A percentile compares a stretch with the other conserved stretches of the same genome.
Conservation (phyloP, 2,113 vertebrate species). For the Narcine bancroftii region DNA sequence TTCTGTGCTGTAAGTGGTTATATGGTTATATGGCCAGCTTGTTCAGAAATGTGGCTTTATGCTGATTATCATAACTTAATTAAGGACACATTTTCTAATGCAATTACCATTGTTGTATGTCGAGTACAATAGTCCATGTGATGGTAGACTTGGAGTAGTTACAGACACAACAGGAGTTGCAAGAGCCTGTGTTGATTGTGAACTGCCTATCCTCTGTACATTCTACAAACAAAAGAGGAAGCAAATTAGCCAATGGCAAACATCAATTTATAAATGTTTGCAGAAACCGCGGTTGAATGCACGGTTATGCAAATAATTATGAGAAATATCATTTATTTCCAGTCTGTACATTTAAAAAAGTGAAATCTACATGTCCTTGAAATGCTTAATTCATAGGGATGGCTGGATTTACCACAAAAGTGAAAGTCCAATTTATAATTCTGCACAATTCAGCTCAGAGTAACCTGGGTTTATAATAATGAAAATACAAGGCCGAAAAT, state of each 20-base stretch:
- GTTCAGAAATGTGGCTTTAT: not conserved
- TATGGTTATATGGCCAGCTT: too few relatives aligned
- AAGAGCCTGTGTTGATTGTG: conserved; percentile 79
- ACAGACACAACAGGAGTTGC: conserved; percentile 94
- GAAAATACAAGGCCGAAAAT: not conserved
- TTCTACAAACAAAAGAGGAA: conserved; percentile 61
- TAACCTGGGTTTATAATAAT: not conserved
- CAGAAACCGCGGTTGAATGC: not conserved
- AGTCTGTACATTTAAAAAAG: not conserved
- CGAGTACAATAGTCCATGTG: conserved; percentile 86
- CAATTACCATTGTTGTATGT: conserved; percentile 90
- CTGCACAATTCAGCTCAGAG: not conserved
- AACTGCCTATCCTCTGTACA: conserved; percentile 85
- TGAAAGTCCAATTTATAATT: not conserved
- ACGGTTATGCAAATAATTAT: not conserved
- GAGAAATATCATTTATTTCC: not conserved
- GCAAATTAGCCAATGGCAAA: not conserved
- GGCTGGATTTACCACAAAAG: not conserved
- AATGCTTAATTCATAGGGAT: not conserved
- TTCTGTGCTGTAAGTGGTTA: too few relatives aligned
- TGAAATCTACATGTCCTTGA: not conserved
- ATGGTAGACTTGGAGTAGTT: conserved; percentile 88
- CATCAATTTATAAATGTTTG: not conserved
- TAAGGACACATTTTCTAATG: not conserved
- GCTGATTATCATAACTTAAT: not conserved